Percentiles rank a stretch among this genome's conserved stretches.
phyloP scores from a whole-genome alignment of 2,888 invertebrate species.

The Cylloceria caligata region DNA sequence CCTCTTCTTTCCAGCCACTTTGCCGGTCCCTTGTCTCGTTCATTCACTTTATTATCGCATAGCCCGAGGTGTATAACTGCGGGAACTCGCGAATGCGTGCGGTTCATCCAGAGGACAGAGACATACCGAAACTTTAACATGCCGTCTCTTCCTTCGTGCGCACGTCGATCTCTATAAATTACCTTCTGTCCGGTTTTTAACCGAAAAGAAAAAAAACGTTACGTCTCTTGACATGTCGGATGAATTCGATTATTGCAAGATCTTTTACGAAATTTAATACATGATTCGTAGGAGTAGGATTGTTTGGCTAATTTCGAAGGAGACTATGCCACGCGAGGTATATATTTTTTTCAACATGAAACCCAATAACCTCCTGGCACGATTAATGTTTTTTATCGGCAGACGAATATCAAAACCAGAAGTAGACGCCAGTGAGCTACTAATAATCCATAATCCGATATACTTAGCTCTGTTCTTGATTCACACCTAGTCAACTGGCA shows the following conservation, averaged over 20 bases:
- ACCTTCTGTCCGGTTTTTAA: constrained; percentile 64
- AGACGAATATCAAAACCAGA: no score
- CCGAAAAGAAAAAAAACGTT: constrained; percentile 38
- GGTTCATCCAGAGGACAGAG: constrained; percentile 36
- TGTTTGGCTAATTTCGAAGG: no score
- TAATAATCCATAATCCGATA: not conserved
- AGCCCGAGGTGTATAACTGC: constrained; percentile 63
- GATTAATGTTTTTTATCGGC: no score
- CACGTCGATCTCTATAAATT: constrained; percentile 48
- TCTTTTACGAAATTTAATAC: constrained; percentile 42
- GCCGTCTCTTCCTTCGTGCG: constrained; percentile 27
- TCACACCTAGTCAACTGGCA: not conserved
- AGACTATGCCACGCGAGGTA: no score
- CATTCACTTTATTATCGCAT: constrained; percentile 67
- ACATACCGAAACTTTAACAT: constrained; percentile 52
- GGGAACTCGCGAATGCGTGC: constrained; percentile 62
- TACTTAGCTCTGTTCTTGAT: not conserved
- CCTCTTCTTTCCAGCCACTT: constrained; percentile 22
- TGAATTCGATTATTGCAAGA: constrained; percentile 57
- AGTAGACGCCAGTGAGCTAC: no score
- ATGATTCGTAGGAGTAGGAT: no score
- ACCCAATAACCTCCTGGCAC: no score
- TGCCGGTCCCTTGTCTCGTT: constrained; percentile 47
- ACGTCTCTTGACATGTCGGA: constrained; percentile 48
- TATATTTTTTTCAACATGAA: no score